A percentile compares a stretch with the other conserved stretches of the same genome.
Conservation (phyloP, 2,797 vertebrate genomes). For the Sebastes jordani region DNA sequence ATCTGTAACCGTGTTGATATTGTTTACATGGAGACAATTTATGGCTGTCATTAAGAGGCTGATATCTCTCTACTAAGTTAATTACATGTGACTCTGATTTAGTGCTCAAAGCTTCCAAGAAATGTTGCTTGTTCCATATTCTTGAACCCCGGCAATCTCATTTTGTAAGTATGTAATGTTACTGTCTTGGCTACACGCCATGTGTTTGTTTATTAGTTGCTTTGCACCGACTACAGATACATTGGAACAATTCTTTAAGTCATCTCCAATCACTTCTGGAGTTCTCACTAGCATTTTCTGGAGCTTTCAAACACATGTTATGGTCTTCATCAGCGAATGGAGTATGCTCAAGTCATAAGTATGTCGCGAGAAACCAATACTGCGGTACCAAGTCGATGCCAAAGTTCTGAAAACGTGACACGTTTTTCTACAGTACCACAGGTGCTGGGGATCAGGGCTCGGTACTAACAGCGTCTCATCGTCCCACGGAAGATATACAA, state of each 20-base stretch:
- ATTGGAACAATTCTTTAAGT: background rate
- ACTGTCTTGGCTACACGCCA: background rate
- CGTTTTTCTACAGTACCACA: no score
- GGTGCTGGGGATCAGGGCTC: no score
- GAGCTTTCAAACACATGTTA: background rate
- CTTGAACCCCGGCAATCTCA: background rate
- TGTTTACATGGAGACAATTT: conserved; percentile 8
- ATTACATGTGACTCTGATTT: background rate
- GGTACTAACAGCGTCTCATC: no score
- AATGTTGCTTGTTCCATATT: background rate
- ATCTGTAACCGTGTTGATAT: conserved; percentile 21
- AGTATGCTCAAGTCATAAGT: accelerated
- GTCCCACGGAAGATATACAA: no score
- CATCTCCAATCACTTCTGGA: background rate
- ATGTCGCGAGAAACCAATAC: background rate
- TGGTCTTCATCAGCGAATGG: background rate
- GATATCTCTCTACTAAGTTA: background rate
- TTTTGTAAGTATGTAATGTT: background rate
- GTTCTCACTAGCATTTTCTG: background rate
- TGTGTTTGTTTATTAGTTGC: background rate
- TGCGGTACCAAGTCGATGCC: background rate
- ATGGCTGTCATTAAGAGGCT: conserved; percentile 11
- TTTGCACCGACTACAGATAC: background rate
- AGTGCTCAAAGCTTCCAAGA: background rate
- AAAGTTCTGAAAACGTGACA: background rate